Evolutionary conservation across 53 echinoderm and acorn worm genomes (phyloP), one percentile per base, ranked within the genome.

Genomic region (Temnopleurus reevesii): DNA sequence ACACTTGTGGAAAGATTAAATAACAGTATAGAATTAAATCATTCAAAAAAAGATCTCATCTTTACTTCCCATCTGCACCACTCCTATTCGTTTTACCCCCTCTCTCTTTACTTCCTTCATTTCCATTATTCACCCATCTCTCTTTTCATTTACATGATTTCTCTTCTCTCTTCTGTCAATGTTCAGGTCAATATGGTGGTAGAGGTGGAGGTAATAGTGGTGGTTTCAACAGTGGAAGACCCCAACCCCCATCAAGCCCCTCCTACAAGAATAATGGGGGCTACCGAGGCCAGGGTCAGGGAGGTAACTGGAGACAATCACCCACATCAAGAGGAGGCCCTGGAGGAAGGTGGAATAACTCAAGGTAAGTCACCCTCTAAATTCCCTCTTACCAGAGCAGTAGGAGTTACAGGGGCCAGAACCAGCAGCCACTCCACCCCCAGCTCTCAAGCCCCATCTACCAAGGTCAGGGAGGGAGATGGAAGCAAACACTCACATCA

Each of bases 321-420:
- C 88, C 88, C 34, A 87, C 53, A 47, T 66, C 88, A 23, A 55
- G 88, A 36, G 71, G 88, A 8, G 88, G 88, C 2, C 86, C 63
- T 46, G 86, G 12, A 26, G 88, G 88, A 8, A 65, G 88, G 28
- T 87, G 88, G 88, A 66, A 64, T 49, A 87, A 87, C 71, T 87
- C 88, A 51, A 87, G 88, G 88, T 87, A 66, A 87, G 10, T n/a
- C 18, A 77, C 21, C 4, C 44, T 15, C 23, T 77, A 3, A 19
- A 23, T 55, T 55, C n/a, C n/a, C n/a, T n/a, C n/a, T n/a, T n/a
- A n/a, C n/a, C n/a, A n/a, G n/a, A n/a, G n/a, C n/a, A n/a, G n/a
- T n/a, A n/a, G n/a, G n/a, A n/a, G n/a, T n/a, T n/a, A n/a, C n/a
- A n/a, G n/a, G n/a, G n/a, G n/a, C n/a, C n/a, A n/a, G n/a, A n/a